Percentiles rank a stretch among this genome's conserved stretches.
These are phyloP conservation scores for Acronicta psi DNA, from an alignment of 2,888 invertebrate genomes.

Conservation along the genomic window DNA sequence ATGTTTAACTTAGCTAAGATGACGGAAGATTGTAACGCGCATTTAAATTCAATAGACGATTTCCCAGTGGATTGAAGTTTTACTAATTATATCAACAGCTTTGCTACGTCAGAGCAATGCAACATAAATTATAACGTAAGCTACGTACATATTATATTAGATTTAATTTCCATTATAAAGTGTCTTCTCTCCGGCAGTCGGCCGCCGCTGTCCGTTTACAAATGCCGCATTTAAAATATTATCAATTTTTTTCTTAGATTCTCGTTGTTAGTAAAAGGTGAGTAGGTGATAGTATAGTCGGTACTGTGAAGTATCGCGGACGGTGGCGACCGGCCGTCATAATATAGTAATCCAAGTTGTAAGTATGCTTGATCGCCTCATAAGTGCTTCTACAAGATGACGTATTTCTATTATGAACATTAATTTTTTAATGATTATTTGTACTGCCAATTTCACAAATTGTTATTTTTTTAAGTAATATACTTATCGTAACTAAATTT, in stretches of 20 bases:
- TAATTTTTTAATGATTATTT: constrained; percentile 70
- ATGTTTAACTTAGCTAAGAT: constrained; percentile 65
- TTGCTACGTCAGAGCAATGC: constrained; percentile 65
- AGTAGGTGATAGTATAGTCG: constrained; percentile 61
- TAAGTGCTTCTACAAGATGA: constrained; percentile 84
- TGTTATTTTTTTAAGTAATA: constrained; percentile 78
- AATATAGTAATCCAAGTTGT: constrained; percentile 70
- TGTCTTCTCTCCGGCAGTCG: constrained; percentile 72
- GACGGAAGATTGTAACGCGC: constrained; percentile 73
- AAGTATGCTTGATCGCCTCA: constrained; percentile 85
- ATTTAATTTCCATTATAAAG: constrained; percentile 81
- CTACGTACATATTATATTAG: constrained; percentile 81
- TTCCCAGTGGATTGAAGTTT: constrained; percentile 71
- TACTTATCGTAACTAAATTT: constrained; percentile 66
- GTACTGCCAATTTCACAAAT: constrained; percentile 87
- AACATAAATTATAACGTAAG: constrained; percentile 68
- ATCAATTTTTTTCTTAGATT: constrained; percentile 78
- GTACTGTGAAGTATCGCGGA: constrained; percentile 47
- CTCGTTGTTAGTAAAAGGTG: constrained; percentile 65
- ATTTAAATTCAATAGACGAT: constrained; percentile 76
- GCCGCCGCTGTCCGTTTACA: constrained; percentile 68
- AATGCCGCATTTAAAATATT: constrained; percentile 72
- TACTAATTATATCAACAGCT: constrained; percentile 67
- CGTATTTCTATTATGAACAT: constrained; percentile 75
- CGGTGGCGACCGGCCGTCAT: constrained; percentile 63